phyloP scores from a whole-genome alignment of 2,888 invertebrate species.

The Sminthurinus aureus region DNA sequence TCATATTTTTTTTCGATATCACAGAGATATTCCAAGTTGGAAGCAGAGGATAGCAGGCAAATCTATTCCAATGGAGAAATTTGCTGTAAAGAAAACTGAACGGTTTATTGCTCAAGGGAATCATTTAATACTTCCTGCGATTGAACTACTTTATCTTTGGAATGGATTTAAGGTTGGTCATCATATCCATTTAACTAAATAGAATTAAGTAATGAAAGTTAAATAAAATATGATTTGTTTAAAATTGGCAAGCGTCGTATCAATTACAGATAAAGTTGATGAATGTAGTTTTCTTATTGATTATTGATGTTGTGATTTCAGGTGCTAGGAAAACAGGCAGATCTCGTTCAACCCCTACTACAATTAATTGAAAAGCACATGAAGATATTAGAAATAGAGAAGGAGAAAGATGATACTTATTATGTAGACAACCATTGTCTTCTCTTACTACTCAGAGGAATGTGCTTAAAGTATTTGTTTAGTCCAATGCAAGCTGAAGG shows the following conservation, averaged over 20 bases:
- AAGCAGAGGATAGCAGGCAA: constrained; percentile 95
- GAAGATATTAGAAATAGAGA: constrained; percentile 61
- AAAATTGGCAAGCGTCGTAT: no score
- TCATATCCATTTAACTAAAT: no score
- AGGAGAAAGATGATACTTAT: constrained; percentile 61
- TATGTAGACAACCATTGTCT: constrained; percentile 78
- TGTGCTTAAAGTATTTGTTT: constrained; percentile 80
- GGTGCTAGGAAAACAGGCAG: constrained; percentile 72
- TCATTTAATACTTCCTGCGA: constrained; percentile 78
- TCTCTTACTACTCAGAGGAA: constrained; percentile 80
- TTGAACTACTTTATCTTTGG: constrained; percentile 92
- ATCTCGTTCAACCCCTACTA: constrained; percentile 61
- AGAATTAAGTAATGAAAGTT: no score
- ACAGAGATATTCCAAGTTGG: constrained; percentile 78
- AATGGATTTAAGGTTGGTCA: constrained; percentile 79
- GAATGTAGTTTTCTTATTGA: no score
- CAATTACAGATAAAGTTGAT: no score
- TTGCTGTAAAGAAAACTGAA: constrained; percentile 84
- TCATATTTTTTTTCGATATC: neutral
- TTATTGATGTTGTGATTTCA: no score
- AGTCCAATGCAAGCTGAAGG: constrained; percentile 71
- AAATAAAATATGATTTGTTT: no score
- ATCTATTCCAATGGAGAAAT: constrained; percentile 96
- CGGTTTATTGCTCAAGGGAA: constrained; percentile 79
- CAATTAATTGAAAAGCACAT: constrained; percentile 66